Evolutionary conservation across 2,888 invertebrate genomes (phyloP), one percentile per base, ranked within the genome.

Genomic region (Prenolepis imparis): DNA sequence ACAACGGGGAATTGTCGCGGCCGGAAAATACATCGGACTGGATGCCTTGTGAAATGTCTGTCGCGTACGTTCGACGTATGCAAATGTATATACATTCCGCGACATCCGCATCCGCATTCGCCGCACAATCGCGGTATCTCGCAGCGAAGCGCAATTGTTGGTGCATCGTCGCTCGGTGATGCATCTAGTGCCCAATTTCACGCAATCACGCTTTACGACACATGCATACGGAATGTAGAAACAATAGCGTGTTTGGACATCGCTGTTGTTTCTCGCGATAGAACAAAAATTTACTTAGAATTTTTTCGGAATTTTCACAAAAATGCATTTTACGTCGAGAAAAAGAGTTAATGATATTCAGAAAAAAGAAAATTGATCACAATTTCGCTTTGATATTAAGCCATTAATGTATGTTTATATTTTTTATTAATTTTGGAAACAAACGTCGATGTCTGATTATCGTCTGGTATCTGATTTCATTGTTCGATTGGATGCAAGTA

Each of bases 91-190:
- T n/a, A n/a, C 48, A 48, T 5, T 52, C 59, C 36, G 48, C 8
- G 36, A 18, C 48, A n/a, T n/a, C n/a, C 28, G 28, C 3, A 75
- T 78, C 44, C 55, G 39, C 67, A 67, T 64, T 52, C 39, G 24
- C 24, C 24, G 55, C 68, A 77, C 67, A 68, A 68, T 78, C 77
- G 48, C 48, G 57, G 41, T 78, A 70, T 57, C 57, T 57, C 44
- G 32, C 5, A 28, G 12, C n/a, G 52, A 28, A 12, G 44, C 28
- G 28, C 36, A 41, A 67, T 77, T 67, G 77, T 66, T n/a, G n/a
- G n/a, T 36, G 32, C 74, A 44, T 61, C 59, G 72, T 24, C 36
- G 36, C 24, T 48, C n/a, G 36, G 74, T 36, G 41, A 28, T 15
- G 63, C 48, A 36, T 75, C 48, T 32, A 9, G n/a, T 5, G 28